These are phyloP conservation scores for Avahi laniger DNA, from an alignment of 2,797 vertebrate species.

Conservation along the genomic window DNA sequence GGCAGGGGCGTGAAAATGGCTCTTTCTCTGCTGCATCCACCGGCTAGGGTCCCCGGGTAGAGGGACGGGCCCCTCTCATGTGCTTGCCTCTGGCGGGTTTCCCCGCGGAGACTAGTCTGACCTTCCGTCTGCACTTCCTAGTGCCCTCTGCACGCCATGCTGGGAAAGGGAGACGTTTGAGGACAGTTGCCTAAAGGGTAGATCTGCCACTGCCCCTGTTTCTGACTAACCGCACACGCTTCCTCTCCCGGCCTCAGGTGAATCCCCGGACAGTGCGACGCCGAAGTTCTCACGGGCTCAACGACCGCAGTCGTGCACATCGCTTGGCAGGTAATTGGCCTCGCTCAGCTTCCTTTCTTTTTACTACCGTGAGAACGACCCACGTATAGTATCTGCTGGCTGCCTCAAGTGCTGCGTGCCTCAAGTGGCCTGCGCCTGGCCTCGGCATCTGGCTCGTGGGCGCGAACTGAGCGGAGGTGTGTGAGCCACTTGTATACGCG, in stretches of 20 bases:
- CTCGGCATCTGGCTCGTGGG: neutral
- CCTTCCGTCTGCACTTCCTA: fast-evolving
- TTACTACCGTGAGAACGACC: fast-evolving
- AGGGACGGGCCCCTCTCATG: fast-evolving
- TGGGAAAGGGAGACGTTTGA: neutral
- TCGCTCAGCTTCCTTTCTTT: fast-evolving
- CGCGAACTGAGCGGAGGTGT: neutral
- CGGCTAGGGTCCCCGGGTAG: neutral
- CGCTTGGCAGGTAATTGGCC: constrained; percentile 79
- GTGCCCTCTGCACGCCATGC: neutral
- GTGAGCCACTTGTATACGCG: neutral
- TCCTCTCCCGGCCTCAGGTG: constrained; percentile 67
- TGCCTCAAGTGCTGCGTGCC: neutral
- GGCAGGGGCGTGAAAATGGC: neutral
- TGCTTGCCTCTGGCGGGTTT: neutral
- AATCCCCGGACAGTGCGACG: constrained; percentile 69
- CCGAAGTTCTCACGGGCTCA: constrained; percentile 81
- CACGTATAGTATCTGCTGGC: fast-evolving
- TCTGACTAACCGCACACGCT: fast-evolving
- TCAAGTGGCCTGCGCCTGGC: fast-evolving
- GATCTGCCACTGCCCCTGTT: fast-evolving
- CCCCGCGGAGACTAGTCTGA: neutral
- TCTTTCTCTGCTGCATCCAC: too few species aligned
- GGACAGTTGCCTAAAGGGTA: fast-evolving
- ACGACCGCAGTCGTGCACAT: constrained; percentile 78